Evolutionary conservation across 2,888 invertebrate genomes (phyloP).

Genomic region (Eilema caniola): DNA sequence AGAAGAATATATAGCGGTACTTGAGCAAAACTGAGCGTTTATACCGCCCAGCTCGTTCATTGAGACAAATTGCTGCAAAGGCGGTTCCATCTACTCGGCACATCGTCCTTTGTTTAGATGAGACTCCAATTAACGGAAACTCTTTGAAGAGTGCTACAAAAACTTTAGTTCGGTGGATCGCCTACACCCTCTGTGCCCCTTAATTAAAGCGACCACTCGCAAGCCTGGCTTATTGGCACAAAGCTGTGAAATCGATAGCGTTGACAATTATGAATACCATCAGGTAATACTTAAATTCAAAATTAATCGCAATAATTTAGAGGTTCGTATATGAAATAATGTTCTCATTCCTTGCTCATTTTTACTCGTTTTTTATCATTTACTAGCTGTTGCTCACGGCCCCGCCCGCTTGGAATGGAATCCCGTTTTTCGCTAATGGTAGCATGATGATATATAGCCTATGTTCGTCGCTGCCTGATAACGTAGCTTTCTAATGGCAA

Average conservation of each 20-base stretch:
- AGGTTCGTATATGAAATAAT: not conserved
- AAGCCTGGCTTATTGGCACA: slow-evolving; percentile 43
- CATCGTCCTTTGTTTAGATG: slow-evolving; percentile 61
- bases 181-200: slow-evolving; percentile 46
- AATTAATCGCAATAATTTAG: slow-evolving; percentile 30
- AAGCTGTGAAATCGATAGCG: slow-evolving; percentile 49
- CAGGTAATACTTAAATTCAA: slow-evolving; percentile 32
- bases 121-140: slow-evolving; percentile 65
- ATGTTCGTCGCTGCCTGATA: too few relatives aligned
- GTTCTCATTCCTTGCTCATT: not conserved
- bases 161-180: slow-evolving; percentile 47
- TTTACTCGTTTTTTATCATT: too few relatives aligned
- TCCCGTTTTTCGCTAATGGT: too few relatives aligned
- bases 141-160: slow-evolving; percentile 65
- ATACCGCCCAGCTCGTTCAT: slow-evolving; percentile 50
- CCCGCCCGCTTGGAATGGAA: too few relatives aligned
- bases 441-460: too few relatives aligned
- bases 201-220: slow-evolving; percentile 62
- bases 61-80: slow-evolving; percentile 52
- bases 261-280: slow-evolving; percentile 34
- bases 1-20: slow-evolving; percentile 46
- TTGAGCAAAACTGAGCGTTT: slow-evolving; percentile 43
- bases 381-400: too few relatives aligned
- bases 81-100: slow-evolving; percentile 39
- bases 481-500: too few relatives aligned